A percentile compares a stretch with the other conserved stretches of the same genome.
phyloP scores from a whole-genome alignment of 2,888 invertebrate genomes.

The Neoitamus cyanurus region DNA sequence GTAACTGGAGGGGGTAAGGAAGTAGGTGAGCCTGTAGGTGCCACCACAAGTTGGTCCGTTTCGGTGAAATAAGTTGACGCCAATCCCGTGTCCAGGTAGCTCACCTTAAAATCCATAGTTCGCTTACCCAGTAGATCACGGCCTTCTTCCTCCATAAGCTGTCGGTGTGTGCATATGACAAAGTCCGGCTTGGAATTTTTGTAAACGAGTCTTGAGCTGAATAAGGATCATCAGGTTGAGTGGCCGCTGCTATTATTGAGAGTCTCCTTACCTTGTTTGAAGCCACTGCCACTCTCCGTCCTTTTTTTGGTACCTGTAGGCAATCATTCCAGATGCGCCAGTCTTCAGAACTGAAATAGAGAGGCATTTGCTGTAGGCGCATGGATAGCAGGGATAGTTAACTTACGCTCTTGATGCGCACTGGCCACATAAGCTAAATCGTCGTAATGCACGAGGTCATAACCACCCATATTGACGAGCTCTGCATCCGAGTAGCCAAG shows the following conservation, averaged over 20 bases:
- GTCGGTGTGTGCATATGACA: constrained; percentile 97
- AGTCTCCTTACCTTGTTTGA: constrained; percentile 76
- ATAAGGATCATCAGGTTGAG: not conserved
- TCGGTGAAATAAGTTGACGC: constrained; percentile 92
- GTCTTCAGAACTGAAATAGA: constrained; percentile 91
- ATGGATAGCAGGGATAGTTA: not conserved
- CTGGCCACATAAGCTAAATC: constrained; percentile 97
- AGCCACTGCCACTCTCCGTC: constrained; percentile 97
- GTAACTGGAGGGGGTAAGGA: constrained; percentile 72
- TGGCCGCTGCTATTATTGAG: not conserved
- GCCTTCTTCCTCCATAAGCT: constrained; percentile 99
- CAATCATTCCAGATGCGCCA: constrained; percentile 98
- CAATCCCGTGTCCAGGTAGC: constrained; percentile 93
- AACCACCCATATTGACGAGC: constrained; percentile 92
- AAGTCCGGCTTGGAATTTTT: constrained; percentile 99
- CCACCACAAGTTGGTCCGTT: constrained; percentile 78
- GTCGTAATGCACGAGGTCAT: constrained; percentile 97
- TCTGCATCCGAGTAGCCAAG: constrained; percentile 94
- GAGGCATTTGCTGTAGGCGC: constrained; percentile 4
- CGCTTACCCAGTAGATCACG: constrained; percentile 96
- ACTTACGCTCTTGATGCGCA: constrained; percentile 98
- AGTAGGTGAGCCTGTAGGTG: constrained; percentile 69
- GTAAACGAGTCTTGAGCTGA: constrained; percentile 92
- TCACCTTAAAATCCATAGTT: constrained; percentile 98
- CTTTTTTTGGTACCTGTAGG: constrained; percentile 96